Conservation (phyloP, 2,888 invertebrate species). For the Cephalotes varians region DNA sequence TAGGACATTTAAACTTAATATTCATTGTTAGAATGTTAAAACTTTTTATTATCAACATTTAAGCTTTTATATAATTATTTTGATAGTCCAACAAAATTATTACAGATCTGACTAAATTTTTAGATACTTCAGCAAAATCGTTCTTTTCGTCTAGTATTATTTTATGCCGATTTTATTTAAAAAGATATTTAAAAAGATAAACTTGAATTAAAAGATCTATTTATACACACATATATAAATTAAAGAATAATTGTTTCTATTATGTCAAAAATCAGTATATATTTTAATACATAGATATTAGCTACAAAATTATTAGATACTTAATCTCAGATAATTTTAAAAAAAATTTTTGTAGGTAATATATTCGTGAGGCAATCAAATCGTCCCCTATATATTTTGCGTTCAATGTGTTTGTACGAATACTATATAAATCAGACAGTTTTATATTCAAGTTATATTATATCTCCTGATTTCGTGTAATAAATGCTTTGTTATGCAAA, state of each 20-base stretch:
- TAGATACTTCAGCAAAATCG: too few relatives aligned
- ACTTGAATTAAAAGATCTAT: slow-evolving; percentile 1
- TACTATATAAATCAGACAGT: slow-evolving; percentile 1
- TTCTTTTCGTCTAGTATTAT: too few relatives aligned
- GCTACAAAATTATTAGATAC: not conserved
- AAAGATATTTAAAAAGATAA: too few relatives aligned
- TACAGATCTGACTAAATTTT: too few relatives aligned
- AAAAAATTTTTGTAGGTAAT: not conserved
- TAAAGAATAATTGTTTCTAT: slow-evolving; percentile 9
- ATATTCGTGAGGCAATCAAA: not conserved
- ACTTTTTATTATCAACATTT: too few relatives aligned
- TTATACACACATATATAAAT: not conserved
- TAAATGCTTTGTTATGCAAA: not conserved
- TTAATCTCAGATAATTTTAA: slow-evolving; percentile 2
- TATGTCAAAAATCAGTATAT: not conserved
- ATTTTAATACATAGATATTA: slow-evolving; percentile 27
- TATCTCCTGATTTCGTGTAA: not conserved
- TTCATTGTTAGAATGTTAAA: too few relatives aligned
- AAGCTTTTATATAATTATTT: too few relatives aligned
- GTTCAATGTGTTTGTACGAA: not conserved
- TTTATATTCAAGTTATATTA: not conserved
- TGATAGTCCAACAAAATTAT: too few relatives aligned
- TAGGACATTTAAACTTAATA: too few relatives aligned
- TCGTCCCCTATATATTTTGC: not conserved
- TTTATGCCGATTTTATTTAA: not conserved